These are phyloP conservation scores for Melieria picta DNA, from an alignment of 2,888 invertebrate genomes.

Conservation along the genomic window DNA sequence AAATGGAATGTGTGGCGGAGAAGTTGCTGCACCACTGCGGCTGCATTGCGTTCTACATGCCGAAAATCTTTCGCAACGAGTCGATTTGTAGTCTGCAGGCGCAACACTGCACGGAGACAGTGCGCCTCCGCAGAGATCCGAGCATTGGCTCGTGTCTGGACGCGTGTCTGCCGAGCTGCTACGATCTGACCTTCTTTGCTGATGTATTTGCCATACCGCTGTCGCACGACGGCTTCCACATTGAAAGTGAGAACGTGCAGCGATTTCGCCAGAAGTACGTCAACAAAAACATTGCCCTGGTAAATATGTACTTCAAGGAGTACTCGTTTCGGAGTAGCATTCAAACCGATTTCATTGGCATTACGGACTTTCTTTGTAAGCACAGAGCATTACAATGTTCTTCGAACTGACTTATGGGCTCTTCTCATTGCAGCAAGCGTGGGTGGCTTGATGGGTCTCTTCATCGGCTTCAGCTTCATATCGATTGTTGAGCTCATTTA, in stretches of 20 bases:
- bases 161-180: conserved; percentile 77
- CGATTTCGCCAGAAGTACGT: conserved; percentile 49
- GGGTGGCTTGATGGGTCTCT: conserved; percentile 81
- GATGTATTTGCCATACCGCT: conserved; percentile 71
- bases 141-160: conserved; percentile 50
- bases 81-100: conserved; percentile 77
- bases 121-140: conserved; percentile 48
- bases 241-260: conserved; percentile 41
- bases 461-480: conserved; percentile 84
- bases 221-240: conserved; percentile 51
- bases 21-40: conserved; percentile 68
- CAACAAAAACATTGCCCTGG: conserved; percentile 73
- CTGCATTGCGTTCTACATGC: conserved; percentile 61
- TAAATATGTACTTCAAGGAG: conserved; percentile 79
- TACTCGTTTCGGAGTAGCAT: conserved; percentile 76
- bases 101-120: conserved; percentile 68
- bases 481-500: conserved; percentile 81
- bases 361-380: conserved; percentile 84
- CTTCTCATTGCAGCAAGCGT: conserved; percentile 73
- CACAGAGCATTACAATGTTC: neutral
- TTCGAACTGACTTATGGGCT: too few species aligned
- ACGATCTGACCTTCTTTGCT: conserved; percentile 75
- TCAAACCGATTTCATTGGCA: conserved; percentile 82
- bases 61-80: conserved; percentile 73
- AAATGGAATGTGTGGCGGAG: conserved; percentile 81